Evolutionary conservation across 2,888 invertebrate genomes (phyloP).

Genomic region (Germaria angustata): DNA sequence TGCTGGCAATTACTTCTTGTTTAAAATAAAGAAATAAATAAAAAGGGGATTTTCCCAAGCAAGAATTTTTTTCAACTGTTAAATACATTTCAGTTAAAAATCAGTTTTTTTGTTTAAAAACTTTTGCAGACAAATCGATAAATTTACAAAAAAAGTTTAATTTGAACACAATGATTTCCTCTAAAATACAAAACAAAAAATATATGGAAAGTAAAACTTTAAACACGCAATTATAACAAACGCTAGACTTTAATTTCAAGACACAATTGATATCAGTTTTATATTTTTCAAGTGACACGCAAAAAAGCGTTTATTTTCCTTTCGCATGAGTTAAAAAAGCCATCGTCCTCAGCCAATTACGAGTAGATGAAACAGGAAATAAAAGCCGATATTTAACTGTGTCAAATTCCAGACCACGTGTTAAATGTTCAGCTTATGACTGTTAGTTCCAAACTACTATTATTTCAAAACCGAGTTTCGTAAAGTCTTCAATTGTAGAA

Average conservation of each 20-base stretch:
- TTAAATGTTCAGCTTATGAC: constrained; percentile 65
- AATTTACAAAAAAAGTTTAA: constrained; percentile 34
- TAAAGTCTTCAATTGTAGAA: too few species aligned
- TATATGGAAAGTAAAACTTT: too few species aligned
- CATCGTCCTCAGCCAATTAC: neutral
- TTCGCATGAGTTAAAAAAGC: neutral
- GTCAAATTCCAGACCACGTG: constrained; percentile 67
- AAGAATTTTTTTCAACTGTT: neutral
- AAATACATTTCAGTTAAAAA: neutral
- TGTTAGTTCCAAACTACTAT: constrained; percentile 21
- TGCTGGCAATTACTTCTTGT: constrained; percentile 4
- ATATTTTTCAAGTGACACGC: constrained; percentile 24
- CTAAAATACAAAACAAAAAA: constrained; percentile 17
- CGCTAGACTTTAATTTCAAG: constrained; percentile 33
- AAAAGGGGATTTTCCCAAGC: constrained; percentile 53
- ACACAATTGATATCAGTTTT: neutral
- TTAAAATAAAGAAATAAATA: neutral
- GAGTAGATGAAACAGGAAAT: constrained; percentile 26
- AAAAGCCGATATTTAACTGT: constrained; percentile 59
- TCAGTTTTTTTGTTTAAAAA: neutral
- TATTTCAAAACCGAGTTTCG: too few species aligned
- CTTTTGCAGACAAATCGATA: constrained; percentile 63
- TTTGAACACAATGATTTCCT: neutral
- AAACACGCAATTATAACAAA: constrained; percentile 53
- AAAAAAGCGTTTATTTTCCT: too few species aligned